phyloP scores from a whole-genome alignment of 35 echinoderm and acorn worm genomes.

The Anneissia japonica region DNA sequence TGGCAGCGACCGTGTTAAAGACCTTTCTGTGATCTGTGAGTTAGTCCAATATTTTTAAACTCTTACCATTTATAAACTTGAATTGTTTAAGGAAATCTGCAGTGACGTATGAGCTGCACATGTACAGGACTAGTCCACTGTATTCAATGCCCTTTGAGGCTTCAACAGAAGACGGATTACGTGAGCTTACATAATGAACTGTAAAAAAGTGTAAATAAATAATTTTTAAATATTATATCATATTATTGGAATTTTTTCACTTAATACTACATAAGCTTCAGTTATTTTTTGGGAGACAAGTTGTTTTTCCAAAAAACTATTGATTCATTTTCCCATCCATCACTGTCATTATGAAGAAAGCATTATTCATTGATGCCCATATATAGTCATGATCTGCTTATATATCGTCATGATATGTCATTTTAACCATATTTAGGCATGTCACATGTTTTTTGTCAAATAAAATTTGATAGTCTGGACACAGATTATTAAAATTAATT shows the following conservation, averaged over 20 bases:
- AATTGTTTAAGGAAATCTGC: constrained; percentile 76
- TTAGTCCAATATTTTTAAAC: neutral
- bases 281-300: too few relatives aligned
- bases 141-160: constrained; percentile 28
- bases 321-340: neutral
- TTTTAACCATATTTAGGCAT: too few relatives aligned
- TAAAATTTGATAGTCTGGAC: too few relatives aligned
- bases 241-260: neutral
- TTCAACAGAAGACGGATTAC: constrained; percentile 7
- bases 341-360: neutral
- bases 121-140: constrained; percentile 72
- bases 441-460: too few relatives aligned
- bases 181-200: constrained; percentile 67
- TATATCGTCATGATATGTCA: too few relatives aligned
- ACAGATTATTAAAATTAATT: too few relatives aligned
- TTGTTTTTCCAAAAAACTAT: neutral
- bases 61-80: constrained; percentile 76
- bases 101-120: constrained; percentile 47
- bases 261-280: too few relatives aligned
- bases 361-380: neutral
- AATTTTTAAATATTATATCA: neutral
- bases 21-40: neutral
- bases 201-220: constrained; percentile 7
- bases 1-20: too few relatives aligned
- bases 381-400: too few relatives aligned